These are phyloP conservation scores for Cercopithecus mitis DNA, from an alignment of 2,797 vertebrate genomes.

Conservation along the genomic window DNA sequence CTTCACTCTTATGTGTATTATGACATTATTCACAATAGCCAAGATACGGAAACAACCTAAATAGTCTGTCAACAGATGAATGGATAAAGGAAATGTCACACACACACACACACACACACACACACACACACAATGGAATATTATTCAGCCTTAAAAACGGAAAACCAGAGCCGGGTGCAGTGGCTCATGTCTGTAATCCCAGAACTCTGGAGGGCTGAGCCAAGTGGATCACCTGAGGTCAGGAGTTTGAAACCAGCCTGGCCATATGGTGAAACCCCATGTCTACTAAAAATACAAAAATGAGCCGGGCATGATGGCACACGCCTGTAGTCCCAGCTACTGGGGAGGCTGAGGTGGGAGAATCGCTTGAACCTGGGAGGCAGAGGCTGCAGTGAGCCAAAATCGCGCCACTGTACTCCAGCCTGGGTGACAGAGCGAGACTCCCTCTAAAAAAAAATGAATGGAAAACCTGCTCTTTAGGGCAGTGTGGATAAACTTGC, in stretches of 20 bases:
- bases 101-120: background rate
- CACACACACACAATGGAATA: background rate
- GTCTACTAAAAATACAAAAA: background rate
- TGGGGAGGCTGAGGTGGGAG: background rate
- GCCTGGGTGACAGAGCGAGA: background rate
- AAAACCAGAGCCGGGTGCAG: background rate
- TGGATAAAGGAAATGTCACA: background rate
- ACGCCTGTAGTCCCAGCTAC: background rate
- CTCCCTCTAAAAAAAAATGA: background rate
- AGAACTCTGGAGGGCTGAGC: background rate
- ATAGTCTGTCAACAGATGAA: background rate
- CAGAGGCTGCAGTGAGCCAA: background rate
- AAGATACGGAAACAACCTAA: background rate
- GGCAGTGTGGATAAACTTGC: background rate
- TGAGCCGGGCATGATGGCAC: background rate
- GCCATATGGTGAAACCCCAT: background rate
- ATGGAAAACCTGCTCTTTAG: background rate
- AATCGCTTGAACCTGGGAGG: background rate
- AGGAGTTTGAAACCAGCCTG: background rate
- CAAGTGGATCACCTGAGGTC: background rate
- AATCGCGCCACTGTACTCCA: background rate
- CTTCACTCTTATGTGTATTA: background rate
- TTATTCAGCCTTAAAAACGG: background rate
- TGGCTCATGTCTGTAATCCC: background rate
- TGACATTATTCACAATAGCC: background rate